Evolutionary conservation across 2,797 vertebrate genomes (phyloP), one percentile per base, ranked within the genome.

Genomic region (Sebastiscus tertius): DNA sequence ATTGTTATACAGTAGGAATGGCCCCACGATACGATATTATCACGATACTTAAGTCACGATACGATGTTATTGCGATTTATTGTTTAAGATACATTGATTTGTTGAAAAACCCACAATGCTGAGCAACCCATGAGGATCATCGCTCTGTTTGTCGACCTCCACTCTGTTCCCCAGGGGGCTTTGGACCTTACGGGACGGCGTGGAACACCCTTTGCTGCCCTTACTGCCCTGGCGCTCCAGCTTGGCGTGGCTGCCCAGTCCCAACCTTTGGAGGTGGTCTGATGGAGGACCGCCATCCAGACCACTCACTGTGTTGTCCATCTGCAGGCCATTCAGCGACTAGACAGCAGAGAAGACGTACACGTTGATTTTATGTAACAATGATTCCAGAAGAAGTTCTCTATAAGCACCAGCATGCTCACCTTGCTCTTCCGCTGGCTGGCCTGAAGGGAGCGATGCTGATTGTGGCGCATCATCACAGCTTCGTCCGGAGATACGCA

Each of bases 261-360:
- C 96, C 92, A 88, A 89, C 73, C 96, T 92, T 5, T 96, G 95
- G 56, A 95, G 90, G 80, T 94, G 95, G 76, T 95, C 94, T 1
- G 86, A 85, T 0, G 90, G 67, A 11, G 83, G 87, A 3, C 69
- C 81, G 0, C 67, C 54, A 5, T 93, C 89, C 75, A 97, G 92
- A 5, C 95, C 75, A 2, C 94, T 92, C 87, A 97, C 94, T 0
- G 96, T 95, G 89, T 96, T 97, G 90, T 99, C 98, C 93, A 99
- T 96, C 91, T 99, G 97, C 46, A 99, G 97, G 77, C 98, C 97
- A 72, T 98, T 99, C 87, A 99, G 94, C 5, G 98, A 99, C 95
- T 95, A 60, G 8, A 72, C 2, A 58, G 34, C 27, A 75, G n/a
- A 86, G 10, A 72, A n/a, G 22, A 67, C 0, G 1, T 3, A 16